Conservation (phyloP, 2,888 invertebrate genomes). For the Bellardia pandia region DNA sequence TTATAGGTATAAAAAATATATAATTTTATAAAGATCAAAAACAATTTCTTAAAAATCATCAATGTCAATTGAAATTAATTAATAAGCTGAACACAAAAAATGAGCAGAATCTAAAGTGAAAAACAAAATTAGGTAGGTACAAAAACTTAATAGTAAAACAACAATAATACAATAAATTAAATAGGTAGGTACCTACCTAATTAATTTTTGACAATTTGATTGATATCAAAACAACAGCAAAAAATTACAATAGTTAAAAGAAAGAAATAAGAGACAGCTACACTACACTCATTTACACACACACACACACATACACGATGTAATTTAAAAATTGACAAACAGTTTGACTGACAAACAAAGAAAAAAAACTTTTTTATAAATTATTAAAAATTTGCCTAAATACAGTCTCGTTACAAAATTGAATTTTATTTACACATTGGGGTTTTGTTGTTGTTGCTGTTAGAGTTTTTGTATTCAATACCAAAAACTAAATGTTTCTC, state of each 20-base stretch:
- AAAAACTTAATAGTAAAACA: conserved; percentile 15
- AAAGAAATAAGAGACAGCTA: conserved; percentile 10
- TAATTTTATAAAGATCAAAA: too few species aligned
- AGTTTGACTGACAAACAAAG: conserved; percentile 58
- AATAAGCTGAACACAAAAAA: neutral
- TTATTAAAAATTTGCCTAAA: conserved; percentile 77
- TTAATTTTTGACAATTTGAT: conserved; percentile 33
- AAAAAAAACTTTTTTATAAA: conserved; percentile 24
- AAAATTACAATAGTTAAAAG: neutral
- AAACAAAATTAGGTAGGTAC: too few species aligned
- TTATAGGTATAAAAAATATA: too few species aligned
- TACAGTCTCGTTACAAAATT: conserved; percentile 81
- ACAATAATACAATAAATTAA: conserved; percentile 24
- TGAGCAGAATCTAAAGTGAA: too few species aligned
- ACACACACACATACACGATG: conserved; percentile 26
- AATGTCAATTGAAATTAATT: conserved; percentile 47
- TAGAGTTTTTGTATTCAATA: neutral
- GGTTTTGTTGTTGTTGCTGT: neutral
- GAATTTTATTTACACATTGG: conserved; percentile 12
- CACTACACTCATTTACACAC: conserved; percentile 72
- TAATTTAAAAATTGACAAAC: conserved; percentile 73
- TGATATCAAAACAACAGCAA: conserved; percentile 10
- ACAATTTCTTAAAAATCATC: neutral
- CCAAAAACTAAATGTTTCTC: neutral
- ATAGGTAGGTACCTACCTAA: too few species aligned